Evolutionary conservation across 2,797 vertebrate species (phyloP).

Genomic region (Gadopsis marmoratus): DNA sequence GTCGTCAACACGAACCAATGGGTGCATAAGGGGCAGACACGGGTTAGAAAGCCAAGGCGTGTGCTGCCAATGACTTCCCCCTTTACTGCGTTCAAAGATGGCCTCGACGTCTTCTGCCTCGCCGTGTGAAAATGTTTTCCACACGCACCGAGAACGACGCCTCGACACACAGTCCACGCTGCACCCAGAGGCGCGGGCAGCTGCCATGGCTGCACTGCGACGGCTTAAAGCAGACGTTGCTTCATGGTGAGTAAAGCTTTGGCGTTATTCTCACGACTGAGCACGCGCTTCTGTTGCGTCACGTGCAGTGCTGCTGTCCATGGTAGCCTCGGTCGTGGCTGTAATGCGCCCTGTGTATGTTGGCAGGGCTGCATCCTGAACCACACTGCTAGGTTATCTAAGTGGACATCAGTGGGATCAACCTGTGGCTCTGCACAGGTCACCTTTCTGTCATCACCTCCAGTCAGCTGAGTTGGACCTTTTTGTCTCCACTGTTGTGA

Average conservation of each 20-base stretch:
- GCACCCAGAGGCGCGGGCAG: too few species aligned
- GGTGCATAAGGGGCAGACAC: background rate
- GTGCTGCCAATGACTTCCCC: too few species aligned
- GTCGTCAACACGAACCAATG: background rate
- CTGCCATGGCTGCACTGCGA: background rate
- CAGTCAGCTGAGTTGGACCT: background rate
- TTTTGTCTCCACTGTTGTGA: background rate
- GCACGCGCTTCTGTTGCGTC: background rate
- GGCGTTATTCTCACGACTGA: background rate
- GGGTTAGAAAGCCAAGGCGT: background rate
- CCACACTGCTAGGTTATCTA: background rate
- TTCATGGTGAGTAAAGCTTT: conserved; percentile 20
- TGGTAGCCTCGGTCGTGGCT: background rate
- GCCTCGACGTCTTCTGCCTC: background rate
- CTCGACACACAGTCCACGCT: too few species aligned
- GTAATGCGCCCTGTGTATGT: background rate
- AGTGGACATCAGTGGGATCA: conserved; percentile 4
- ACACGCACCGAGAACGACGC: background rate
- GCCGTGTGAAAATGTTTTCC: background rate
- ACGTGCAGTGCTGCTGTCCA: conserved; percentile 13
- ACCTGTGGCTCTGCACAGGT: too few species aligned
- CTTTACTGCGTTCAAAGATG: background rate
- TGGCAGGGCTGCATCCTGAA: background rate
- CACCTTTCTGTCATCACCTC: background rate
- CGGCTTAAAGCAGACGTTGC: background rate